A percentile compares a stretch with the other conserved stretches of the same genome.
Evolutionary conservation across 1,140 invertebrate genomes (phyloP).

Genomic region (Samia ricini): DNA sequence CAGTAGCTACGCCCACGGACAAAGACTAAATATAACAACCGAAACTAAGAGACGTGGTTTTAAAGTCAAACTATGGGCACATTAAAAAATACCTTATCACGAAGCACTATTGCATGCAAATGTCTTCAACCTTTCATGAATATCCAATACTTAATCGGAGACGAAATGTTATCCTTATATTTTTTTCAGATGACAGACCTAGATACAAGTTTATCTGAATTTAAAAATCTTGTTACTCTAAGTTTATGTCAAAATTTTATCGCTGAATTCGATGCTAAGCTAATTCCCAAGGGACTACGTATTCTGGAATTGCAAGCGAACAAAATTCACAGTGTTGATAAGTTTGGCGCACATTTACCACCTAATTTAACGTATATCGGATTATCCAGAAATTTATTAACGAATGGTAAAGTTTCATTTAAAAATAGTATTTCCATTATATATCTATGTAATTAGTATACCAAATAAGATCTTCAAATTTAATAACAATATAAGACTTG

Average conservation of each 20-base stretch:
- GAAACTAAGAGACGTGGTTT: too few species aligned
- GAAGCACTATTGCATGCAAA: too few species aligned
- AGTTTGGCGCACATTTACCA: conserved; percentile 48
- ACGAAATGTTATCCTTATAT: too few species aligned
- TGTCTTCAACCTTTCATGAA: too few species aligned
- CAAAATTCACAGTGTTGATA: conserved; percentile 35
- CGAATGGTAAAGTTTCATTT: conserved; percentile 36
- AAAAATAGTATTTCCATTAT: background rate
- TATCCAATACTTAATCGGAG: too few species aligned
- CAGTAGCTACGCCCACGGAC: too few species aligned
- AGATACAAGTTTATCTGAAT: conserved; percentile 41
- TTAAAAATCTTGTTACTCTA: conserved; percentile 44
- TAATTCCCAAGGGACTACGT: conserved; percentile 40
- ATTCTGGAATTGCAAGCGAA: conserved; percentile 60
- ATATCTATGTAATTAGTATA: background rate
- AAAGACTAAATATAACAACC: too few species aligned
- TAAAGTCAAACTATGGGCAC: too few species aligned
- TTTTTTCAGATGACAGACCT: conserved; percentile 59
- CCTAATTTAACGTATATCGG: conserved; percentile 51
- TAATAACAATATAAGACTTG: too few species aligned
- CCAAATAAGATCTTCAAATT: too few species aligned
- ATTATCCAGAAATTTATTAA: conserved; percentile 50
- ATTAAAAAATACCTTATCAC: too few species aligned
- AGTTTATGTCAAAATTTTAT: conserved; percentile 61
- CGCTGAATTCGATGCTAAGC: conserved; percentile 30